Percentiles rank a stretch among this genome's conserved stretches.
Conservation (phyloP, 2,797 vertebrate genomes). For the Sebastes oblongus region DNA sequence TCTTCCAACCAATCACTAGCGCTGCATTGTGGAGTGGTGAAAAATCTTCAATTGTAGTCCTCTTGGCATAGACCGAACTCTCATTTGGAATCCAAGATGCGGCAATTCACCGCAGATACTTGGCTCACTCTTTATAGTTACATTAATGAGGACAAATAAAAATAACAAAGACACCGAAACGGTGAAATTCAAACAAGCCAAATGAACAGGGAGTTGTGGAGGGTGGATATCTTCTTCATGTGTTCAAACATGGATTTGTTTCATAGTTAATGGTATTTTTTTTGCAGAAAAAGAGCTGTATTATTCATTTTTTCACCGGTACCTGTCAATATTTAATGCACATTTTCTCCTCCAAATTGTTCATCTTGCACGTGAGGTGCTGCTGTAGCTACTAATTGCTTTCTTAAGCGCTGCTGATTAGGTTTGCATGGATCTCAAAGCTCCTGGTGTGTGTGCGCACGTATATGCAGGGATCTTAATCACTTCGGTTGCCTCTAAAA, state of each 20-base stretch:
- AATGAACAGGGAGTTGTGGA: neutral
- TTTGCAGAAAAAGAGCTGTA: neutral
- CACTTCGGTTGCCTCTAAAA: constrained; percentile 49
- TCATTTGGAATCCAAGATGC: constrained; percentile 34
- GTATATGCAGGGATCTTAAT: constrained; percentile 66
- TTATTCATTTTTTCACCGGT: neutral
- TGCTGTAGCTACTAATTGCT: constrained; percentile 68
- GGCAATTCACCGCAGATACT: constrained; percentile 26
- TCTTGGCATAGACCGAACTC: constrained; percentile 22
- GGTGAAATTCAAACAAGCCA: constrained; percentile 9
- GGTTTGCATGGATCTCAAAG: constrained; percentile 51
- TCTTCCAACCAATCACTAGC: constrained; percentile 14
- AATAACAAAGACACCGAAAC: constrained; percentile 31
- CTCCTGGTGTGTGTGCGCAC: constrained; percentile 48
- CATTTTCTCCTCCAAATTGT: constrained; percentile 14
- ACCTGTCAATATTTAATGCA: constrained; percentile 25
- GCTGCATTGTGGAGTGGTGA: constrained; percentile 1
- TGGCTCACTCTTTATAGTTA: constrained; percentile 20
- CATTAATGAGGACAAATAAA: constrained; percentile 45
- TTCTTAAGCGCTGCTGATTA: constrained; percentile 68
- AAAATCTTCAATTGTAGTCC: constrained; percentile 40
- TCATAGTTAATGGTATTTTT: neutral
- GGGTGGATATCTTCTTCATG: neutral
- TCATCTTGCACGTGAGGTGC: constrained; percentile 34
- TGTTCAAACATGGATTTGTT: constrained; percentile 4